Evolutionary conservation across 2,888 invertebrate species (phyloP).

Genomic region (Drosophila rellima): DNA sequence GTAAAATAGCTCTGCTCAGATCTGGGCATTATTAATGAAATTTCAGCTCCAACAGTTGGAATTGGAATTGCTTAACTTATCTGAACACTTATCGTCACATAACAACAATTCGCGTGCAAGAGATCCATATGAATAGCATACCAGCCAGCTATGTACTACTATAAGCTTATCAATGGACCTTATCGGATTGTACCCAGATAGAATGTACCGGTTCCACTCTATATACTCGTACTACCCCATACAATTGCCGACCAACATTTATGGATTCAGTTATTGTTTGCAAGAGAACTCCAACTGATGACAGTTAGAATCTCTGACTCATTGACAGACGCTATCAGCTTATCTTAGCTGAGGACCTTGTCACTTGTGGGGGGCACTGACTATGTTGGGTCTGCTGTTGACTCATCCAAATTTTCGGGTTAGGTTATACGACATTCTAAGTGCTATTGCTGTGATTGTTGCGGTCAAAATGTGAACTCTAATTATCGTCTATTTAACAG

Average conservation of each 20-base stretch:
- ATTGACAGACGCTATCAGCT: conserved; percentile 4
- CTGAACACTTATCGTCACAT: conserved; percentile 42
- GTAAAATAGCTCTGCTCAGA: conserved; percentile 36
- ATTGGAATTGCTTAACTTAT: conserved; percentile 43
- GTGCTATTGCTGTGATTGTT: background rate
- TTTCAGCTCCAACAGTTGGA: conserved; percentile 13
- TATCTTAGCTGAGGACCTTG: background rate
- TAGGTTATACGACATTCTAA: background rate
- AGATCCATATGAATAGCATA: conserved; percentile 11
- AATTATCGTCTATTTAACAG: conserved; percentile 19
- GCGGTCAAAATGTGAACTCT: conserved; percentile 11
- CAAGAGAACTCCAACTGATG: background rate
- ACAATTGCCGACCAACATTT: conserved; percentile 7
- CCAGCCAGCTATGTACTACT: conserved; percentile 2
- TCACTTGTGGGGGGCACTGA: background rate
- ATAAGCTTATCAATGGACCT: conserved; percentile 58
- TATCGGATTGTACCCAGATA: conserved; percentile 49
- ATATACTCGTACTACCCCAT: background rate
- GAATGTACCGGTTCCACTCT: conserved; percentile 23
- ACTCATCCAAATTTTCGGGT: conserved; percentile 19
- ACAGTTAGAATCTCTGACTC: conserved; percentile 42
- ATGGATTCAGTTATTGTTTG: conserved; percentile 12
- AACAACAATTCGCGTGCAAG: conserved; percentile 38
- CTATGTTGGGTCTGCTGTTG: conserved; percentile 1
- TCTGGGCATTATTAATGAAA: conserved; percentile 61